Conservation (phyloP, 2,113 vertebrate species). For the Symphodus melops region DNA sequence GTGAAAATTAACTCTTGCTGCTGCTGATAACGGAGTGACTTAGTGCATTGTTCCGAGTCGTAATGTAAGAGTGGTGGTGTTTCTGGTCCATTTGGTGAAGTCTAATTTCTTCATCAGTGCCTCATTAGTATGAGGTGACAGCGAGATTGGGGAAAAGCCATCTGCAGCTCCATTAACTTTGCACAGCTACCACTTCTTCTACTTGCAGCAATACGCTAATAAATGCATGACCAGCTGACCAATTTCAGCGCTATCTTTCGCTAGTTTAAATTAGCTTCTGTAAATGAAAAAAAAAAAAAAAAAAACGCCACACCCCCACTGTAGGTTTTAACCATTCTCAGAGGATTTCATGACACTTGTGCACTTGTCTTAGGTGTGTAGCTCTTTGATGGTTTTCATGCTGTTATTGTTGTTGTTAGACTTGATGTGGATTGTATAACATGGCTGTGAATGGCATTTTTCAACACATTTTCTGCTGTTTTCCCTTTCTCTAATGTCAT, state of each 20-base stretch:
- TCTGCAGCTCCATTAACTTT: slow-evolving; percentile 39
- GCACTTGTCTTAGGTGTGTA: slow-evolving; percentile 39
- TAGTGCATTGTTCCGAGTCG: slow-evolving; percentile 15
- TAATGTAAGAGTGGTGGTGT: slow-evolving; percentile 33
- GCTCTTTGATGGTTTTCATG: slow-evolving; percentile 39
- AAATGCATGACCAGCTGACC: slow-evolving; percentile 44
- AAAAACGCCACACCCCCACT: slow-evolving; percentile 30
- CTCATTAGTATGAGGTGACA: slow-evolving; percentile 75
- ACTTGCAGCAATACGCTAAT: slow-evolving; percentile 38
- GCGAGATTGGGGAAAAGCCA: slow-evolving; percentile 60
- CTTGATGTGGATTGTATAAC: slow-evolving; percentile 53
- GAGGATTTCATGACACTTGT: slow-evolving; percentile 39
- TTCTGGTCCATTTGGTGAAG: slow-evolving; percentile 46
- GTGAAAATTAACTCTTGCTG: neutral
- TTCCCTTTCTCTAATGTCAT: slow-evolving; percentile 80
- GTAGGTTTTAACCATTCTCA: slow-evolving; percentile 9
- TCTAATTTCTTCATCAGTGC: slow-evolving; percentile 55
- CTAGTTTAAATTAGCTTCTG: slow-evolving; percentile 1
- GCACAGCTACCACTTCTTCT: slow-evolving; percentile 39
- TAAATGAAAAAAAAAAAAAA: too few species aligned
- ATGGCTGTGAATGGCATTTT: slow-evolving; percentile 40
- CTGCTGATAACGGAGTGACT: slow-evolving; percentile 1
- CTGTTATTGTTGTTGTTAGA: slow-evolving; percentile 44
- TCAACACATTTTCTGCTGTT: slow-evolving; percentile 79
- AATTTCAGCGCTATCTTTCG: neutral